Evolutionary conservation across 2,797 vertebrate genomes (phyloP).

Genomic region (Orientallactaga sibirica): DNA sequence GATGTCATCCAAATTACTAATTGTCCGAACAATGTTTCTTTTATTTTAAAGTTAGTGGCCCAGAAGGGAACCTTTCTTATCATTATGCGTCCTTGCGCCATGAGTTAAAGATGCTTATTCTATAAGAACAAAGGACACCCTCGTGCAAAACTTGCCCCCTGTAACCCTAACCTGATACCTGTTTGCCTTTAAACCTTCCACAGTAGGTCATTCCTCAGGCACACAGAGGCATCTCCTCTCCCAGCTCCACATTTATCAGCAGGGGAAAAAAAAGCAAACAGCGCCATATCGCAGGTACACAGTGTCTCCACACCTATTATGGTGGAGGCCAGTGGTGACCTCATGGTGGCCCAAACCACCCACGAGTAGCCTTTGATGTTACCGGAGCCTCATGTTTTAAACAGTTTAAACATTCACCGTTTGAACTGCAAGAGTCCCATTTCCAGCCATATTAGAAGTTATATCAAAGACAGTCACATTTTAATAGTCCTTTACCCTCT

Average conservation of each 20-base stretch:
- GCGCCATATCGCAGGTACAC: slow-evolving; percentile 75
- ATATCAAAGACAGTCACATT: slow-evolving; percentile 50
- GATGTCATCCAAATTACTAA: slow-evolving; percentile 57
- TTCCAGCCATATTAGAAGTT: slow-evolving; percentile 59
- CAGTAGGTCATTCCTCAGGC: slow-evolving; percentile 75
- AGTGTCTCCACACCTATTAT: slow-evolving; percentile 80
- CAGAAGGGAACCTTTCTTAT: slow-evolving; percentile 64
- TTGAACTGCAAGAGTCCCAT: slow-evolving; percentile 64
- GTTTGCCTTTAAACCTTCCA: slow-evolving; percentile 73
- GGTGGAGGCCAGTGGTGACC: slow-evolving; percentile 69
- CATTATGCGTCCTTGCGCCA: slow-evolving; percentile 48
- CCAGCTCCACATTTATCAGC: slow-evolving; percentile 82
- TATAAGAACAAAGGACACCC: slow-evolving; percentile 72
- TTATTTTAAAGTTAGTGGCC: slow-evolving; percentile 55
- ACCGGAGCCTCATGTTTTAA: slow-evolving; percentile 56
- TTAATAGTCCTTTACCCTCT: slow-evolving; percentile 5
- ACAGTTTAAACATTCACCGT: slow-evolving; percentile 70
- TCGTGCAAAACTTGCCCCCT: slow-evolving; percentile 67
- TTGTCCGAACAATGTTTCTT: slow-evolving; percentile 47
- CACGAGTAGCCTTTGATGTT: slow-evolving; percentile 81
- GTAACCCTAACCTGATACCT: slow-evolving; percentile 82
- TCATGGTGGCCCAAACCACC: slow-evolving; percentile 75
- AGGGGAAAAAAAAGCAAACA: slow-evolving; percentile 77
- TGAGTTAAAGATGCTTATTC: slow-evolving; percentile 63
- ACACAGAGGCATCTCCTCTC: slow-evolving; percentile 68